Base-by-base conservation (phyloP, 2,888 invertebrate genomes). In the Phaonia tiefii region DNA sequence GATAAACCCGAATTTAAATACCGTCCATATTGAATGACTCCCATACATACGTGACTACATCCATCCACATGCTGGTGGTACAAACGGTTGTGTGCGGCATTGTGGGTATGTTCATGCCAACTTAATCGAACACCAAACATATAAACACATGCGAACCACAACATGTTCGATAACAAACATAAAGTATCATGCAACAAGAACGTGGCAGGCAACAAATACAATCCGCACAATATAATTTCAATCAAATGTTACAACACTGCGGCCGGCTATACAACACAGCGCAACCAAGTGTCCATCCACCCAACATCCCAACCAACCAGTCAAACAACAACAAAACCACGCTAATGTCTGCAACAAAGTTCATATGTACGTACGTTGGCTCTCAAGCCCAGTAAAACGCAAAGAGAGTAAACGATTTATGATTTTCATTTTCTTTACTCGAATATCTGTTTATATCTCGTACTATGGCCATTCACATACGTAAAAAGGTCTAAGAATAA, bases 211-310 rank as follows among this genome's bases (percentile, higher is more conserved):
- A 60, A 15, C 71, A 44, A 73, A 72, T 70, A 49, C n/a, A 58
- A 82, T 80, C 80, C 79, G 60, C 76, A 80, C 82, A 88, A 88
- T 87, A 86, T 87, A 86, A 89, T 88, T 88, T 89, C 89, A 89
- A 89, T 88, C 87, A 88, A 89, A 89, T 89, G 89, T 88, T 89
- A 88, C 88, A 89, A 87, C 87, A 31, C 49, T n/a, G n/a, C 20
- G 13, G 46, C 56, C 66, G 25, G 25, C 65, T 54, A 10, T 39
- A n/a, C 46, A 5, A 72, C 42, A 49, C n/a, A 44, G 49, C 11
- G 1, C 58, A 31, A 31, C 31, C 58, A 54, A 54, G 8, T 15
- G 11, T 17, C 49, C 49, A 13, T 20, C 42, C 20, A 20, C 39
- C 49, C 49, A 49, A 37, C 26, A 31, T 63, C 60, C 25, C 42